phyloP scores from a whole-genome alignment of 2,797 vertebrate species.

The Gallinago stenura region DNA sequence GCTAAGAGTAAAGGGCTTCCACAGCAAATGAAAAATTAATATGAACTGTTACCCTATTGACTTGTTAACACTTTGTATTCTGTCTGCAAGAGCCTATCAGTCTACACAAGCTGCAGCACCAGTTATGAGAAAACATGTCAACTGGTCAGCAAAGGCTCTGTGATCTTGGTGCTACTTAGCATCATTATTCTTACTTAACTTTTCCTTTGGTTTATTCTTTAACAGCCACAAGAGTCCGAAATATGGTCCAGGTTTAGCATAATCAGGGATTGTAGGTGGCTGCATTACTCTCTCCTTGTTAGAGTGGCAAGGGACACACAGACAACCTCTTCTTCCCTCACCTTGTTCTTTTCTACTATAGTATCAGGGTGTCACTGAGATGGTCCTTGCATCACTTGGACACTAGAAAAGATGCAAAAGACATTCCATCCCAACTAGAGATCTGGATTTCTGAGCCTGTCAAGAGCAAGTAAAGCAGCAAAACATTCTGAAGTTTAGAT shows the following conservation, averaged over 20 bases:
- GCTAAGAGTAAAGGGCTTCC: background rate
- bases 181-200: background rate
- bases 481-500: slow-evolving; percentile 16
- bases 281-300: background rate
- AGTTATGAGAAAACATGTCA: background rate
- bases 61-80: background rate
- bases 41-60: background rate
- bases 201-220: background rate
- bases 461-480: slow-evolving; percentile 25
- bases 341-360: background rate
- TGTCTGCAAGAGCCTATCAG: background rate
- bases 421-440: background rate
- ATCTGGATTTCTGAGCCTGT: slow-evolving; percentile 10
- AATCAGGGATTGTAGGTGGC: background rate
- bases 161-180: background rate
- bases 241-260: background rate
- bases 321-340: background rate
- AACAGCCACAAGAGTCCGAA: background rate
- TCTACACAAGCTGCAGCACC: background rate
- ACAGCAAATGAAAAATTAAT: background rate
- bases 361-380: background rate
- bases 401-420: background rate
- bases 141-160: background rate
- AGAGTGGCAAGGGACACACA: background rate
- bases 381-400: background rate